Base-by-base conservation (phyloP, 2,888 invertebrate species). In the Nysson spinosus region DNA sequence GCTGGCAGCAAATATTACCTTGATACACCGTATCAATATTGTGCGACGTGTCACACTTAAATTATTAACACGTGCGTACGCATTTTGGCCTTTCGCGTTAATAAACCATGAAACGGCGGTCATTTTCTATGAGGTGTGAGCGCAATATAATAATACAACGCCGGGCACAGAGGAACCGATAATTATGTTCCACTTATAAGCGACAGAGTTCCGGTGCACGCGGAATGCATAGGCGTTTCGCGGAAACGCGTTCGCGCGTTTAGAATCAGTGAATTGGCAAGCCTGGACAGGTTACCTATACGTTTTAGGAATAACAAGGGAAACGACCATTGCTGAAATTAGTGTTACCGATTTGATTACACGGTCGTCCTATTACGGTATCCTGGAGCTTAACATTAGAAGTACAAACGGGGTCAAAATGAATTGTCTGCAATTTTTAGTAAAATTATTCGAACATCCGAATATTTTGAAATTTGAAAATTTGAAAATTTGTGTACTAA, bases 251-350 rank as follows among this genome's bases (percentile, higher is more conserved):
- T 14, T 24, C 32, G 11, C 39, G 4, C n/a, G 7, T 9, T 28
- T 14, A 11, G 14, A 40, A 26, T 7, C 12, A 1, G 3, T 19
- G 34, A 12, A 26, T 28, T 26, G 20, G 26, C 28, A 28, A 5
- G 4, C 6, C 24, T 24, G 5, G 32, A n/a, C 3, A 4, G 32
- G 32, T 32, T 9, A 11, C 4, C 17, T 35, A 2, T 20, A 24
- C 9, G 11, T 11, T 4, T 24, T 7, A 19, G 35, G 46, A 47
- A 57, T 24, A 35, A 32, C 37, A 46, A 28, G 35, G 65, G 67
- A 66, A 76, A 70, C 37, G 55, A 40, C 74, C 70, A 75, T 76
- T 77, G 78, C 67, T 73, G 75, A 79, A 81, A 82, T 81, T 78
- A 81, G 72, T 69, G 70, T 72, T 75, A 72, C 70, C 72, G 71